Evolutionary conservation across 2,113 vertebrate genomes (phyloP).

Genomic region (Scomber colias): DNA sequence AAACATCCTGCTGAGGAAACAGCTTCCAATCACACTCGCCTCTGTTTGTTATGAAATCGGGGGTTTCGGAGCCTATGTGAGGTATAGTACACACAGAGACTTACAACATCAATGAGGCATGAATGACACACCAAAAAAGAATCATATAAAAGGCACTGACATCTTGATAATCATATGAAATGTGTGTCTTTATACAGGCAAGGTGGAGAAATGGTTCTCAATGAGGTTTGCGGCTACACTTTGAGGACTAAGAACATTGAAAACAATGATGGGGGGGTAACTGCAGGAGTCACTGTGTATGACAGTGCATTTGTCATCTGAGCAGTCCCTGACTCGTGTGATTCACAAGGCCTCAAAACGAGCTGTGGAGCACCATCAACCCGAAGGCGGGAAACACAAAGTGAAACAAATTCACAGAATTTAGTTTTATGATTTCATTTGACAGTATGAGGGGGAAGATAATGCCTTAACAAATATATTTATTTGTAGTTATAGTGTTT

Average conservation of each 20-base stretch:
- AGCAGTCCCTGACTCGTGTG: not conserved
- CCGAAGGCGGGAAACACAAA: too few species aligned
- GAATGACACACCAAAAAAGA: not conserved
- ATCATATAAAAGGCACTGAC: too few species aligned
- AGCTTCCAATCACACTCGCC: not conserved
- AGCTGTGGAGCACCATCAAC: too few species aligned
- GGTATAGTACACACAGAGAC: not conserved
- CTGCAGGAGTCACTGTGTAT: not conserved
- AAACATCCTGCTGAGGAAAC: constrained; percentile 13
- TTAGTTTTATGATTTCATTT: too few species aligned
- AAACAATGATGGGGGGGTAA: not conserved
- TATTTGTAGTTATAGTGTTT: too few species aligned
- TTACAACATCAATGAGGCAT: not conserved
- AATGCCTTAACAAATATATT: too few species aligned
- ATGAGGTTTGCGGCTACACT: not conserved
- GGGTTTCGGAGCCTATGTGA: constrained; percentile 10
- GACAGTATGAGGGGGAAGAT: too few species aligned
- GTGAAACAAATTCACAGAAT: too few species aligned
- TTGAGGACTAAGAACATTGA: constrained; percentile 14
- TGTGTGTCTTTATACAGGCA: not conserved
- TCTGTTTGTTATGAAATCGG: constrained; percentile 9
- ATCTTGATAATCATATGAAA: too few species aligned
- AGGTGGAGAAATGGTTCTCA: not conserved
- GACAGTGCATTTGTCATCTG: not conserved
- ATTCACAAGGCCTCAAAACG: too few species aligned